phyloP scores from a whole-genome alignment of 64 coral and sea anemone species.

The Pocillopora damicornis region DNA sequence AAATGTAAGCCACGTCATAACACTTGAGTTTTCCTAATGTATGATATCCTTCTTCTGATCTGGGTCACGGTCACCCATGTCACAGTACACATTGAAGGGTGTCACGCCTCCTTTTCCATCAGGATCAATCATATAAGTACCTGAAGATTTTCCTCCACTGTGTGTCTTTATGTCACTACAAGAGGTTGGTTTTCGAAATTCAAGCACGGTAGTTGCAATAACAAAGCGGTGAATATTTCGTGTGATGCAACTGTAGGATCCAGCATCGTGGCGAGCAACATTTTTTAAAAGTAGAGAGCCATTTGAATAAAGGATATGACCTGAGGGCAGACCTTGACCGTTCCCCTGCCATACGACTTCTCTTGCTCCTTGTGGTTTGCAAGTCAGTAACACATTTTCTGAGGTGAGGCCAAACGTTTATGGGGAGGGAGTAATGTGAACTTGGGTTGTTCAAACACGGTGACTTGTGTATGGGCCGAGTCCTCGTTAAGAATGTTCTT shows the following conservation, averaged over 20 bases:
- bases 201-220: not conserved
- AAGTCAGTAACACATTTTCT: not conserved
- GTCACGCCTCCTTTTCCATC: constrained; percentile 3
- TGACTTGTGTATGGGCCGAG: not conserved
- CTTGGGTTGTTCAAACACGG: constrained; percentile 6
- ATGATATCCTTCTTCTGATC: constrained; percentile 14
- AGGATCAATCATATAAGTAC: constrained; percentile 6
- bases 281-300: not conserved
- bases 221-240: constrained; percentile 20
- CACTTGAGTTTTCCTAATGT: constrained; percentile 43
- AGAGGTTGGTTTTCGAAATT: not conserved
- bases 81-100: constrained; percentile 31
- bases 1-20: not conserved
- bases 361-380: not conserved
- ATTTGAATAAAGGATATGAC: constrained; percentile 11
- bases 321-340: not conserved
- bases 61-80: constrained; percentile 6
- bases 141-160: not conserved
- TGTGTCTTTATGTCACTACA: constrained; percentile 29
- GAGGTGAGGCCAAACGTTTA: not conserved
- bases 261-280: not conserved
- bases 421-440: not conserved
- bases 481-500: constrained; percentile 11
- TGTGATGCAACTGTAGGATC: constrained; percentile 11
- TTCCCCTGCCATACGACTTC: not conserved